These are phyloP conservation scores for Syngnathus floridae DNA, from an alignment of 2,113 vertebrate genomes.

Conservation along the genomic window DNA sequence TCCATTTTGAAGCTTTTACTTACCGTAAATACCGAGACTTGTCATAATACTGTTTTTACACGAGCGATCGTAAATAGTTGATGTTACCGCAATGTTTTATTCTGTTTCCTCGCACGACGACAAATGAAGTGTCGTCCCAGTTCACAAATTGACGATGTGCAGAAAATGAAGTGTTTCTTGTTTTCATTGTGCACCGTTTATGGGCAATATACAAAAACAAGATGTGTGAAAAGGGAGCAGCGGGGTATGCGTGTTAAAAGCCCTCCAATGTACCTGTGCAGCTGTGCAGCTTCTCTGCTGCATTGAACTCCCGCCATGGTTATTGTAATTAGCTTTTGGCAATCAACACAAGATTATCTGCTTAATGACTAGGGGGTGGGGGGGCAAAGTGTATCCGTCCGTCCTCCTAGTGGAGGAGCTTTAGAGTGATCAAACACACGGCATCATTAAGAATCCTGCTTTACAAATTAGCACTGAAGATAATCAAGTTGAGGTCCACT, in stretches of 20 bases:
- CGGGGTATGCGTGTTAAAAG: conserved; percentile 1
- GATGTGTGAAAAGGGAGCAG: not conserved
- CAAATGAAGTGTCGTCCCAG: conserved; percentile 20
- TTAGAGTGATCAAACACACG: conserved; percentile 34
- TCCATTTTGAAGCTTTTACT: conserved; percentile 7
- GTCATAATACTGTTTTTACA: not conserved
- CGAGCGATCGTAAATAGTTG: conserved; percentile 15
- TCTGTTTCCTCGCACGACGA: conserved; percentile 11
- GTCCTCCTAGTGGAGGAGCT: conserved; percentile 38
- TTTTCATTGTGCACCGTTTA: conserved; percentile 27
- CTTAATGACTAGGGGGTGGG: conserved; percentile 55
- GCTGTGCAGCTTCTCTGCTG: conserved; percentile 19
- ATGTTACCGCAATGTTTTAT: conserved; percentile 4
- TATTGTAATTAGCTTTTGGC: conserved; percentile 56
- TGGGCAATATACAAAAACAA: conserved; percentile 29
- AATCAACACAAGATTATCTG: conserved; percentile 61
- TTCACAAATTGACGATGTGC: conserved; percentile 12
- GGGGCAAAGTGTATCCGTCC: conserved; percentile 54
- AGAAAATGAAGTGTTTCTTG: conserved; percentile 19
- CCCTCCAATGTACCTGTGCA: conserved; percentile 31
- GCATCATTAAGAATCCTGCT: conserved; percentile 46
- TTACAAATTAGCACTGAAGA: conserved; percentile 50
- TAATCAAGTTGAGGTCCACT: conserved; percentile 54
- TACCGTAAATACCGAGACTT: conserved; percentile 14
- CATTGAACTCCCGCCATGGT: conserved; percentile 29